Evolutionary conservation across 2,797 vertebrate genomes (phyloP), one percentile per base, ranked within the genome.

Genomic region (Alfaro cultratus): DNA sequence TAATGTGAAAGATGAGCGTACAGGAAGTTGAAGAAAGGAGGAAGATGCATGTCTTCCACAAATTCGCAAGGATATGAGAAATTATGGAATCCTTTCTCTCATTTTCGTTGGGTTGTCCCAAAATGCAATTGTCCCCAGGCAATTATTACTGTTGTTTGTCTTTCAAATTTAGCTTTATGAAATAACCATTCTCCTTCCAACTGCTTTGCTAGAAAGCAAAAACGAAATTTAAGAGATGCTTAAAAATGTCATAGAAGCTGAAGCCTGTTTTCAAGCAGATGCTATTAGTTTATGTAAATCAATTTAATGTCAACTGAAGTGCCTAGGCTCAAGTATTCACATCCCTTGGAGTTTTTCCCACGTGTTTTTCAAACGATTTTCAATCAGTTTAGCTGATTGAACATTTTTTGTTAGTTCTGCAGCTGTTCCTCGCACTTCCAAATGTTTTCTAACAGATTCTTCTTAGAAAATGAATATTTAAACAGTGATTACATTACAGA

Each of bases 41-140:
- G 6, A 80, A 46, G 73, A 78, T 16, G 36, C 26, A 41, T 36
- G 0, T 62, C 2, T 68, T 39, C 15, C 73, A 39, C 51, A 41
- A 36, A 73, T 51, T 84, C 23, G 64, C 45, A 74, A 4, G 57
- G 47, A 76, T 36, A 21, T 73, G 47, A 23, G 55, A 75, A 57
- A 68, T 13, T 39, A 23, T 23, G 18, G 36, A 39, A 34, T 49
- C 7, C 10, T 39, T 51, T 23, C 45, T 39, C 11, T 15, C 45
- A 29, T 67, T 47, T 68, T 49, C 2, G 1, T n/a, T 31, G n/a
- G 29, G 8, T 60, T 29, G 9, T 46, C 36, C 34, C 18, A 18
- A 67, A 60, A 39, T 67, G 36, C 23, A 9, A 21, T 39, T 5
- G 34, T 67, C 62, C 11, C 34, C 7, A 23, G 62, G 18, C 31